These are phyloP conservation scores for Notothenia rossii DNA, from an alignment of 2,113 vertebrate species.

Conservation along the genomic window DNA sequence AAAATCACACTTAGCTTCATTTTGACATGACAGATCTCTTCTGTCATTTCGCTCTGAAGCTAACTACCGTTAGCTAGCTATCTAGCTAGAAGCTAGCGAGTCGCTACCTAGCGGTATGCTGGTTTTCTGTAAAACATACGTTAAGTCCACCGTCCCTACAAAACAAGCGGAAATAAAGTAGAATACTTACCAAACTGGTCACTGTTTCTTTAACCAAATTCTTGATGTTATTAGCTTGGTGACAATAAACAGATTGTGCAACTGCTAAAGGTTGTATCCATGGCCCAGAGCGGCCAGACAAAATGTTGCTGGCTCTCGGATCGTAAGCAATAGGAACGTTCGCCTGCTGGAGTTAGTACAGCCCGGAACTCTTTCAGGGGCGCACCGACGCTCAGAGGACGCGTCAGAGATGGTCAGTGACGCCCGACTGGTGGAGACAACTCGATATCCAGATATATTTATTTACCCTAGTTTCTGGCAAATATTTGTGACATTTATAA, in stretches of 20 bases:
- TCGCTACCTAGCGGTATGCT: constrained; percentile 46
- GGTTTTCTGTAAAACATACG: constrained; percentile 6
- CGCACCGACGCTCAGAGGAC: constrained; percentile 40
- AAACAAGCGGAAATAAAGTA: constrained; percentile 6
- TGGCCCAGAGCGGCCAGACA: constrained; percentile 78
- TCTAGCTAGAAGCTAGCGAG: constrained; percentile 45
- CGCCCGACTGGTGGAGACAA: not conserved
- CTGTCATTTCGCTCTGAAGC: constrained; percentile 69
- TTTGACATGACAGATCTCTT: constrained; percentile 71
- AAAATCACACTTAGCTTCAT: not conserved
- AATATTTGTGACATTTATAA: not conserved
- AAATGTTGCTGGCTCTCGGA: constrained; percentile 54
- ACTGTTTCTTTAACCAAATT: constrained; percentile 42
- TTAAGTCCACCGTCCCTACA: not conserved
- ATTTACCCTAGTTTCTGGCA: not conserved
- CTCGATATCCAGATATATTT: too few species aligned
- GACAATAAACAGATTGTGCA: constrained; percentile 64
- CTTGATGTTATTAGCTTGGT: constrained; percentile 57
- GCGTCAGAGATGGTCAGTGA: not conserved
- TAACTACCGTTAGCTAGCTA: constrained; percentile 59
- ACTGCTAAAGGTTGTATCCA: constrained; percentile 77
- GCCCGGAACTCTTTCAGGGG: constrained; percentile 52
- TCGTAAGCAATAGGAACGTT: constrained; percentile 69
- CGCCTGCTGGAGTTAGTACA: constrained; percentile 9
- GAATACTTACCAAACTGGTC: constrained; percentile 67